Conservation (phyloP, 1,140 invertebrate genomes). For the Trichonephila clavipes region DNA sequence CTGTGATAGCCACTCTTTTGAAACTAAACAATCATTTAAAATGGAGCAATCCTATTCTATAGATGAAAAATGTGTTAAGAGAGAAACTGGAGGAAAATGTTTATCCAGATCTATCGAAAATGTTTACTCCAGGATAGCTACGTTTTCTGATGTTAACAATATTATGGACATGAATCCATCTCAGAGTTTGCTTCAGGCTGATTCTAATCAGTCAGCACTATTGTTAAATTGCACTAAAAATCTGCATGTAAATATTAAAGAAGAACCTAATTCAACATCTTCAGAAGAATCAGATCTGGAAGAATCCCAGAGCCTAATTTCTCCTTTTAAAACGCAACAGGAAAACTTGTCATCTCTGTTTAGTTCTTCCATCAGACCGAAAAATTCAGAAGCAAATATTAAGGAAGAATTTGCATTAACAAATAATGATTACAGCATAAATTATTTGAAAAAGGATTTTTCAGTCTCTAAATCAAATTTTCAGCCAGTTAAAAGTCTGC, state of each 20-base stretch:
- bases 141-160: neutral
- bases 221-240: neutral
- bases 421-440: neutral
- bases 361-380: neutral
- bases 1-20: no score
- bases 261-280: neutral
- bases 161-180: neutral
- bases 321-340: neutral
- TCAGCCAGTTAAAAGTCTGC: neutral
- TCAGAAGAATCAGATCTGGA: neutral
- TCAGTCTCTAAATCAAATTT: no score
- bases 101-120: neutral
- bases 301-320: conserved; percentile 15
- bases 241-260: neutral
- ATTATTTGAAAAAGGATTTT: neutral
- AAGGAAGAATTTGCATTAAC: neutral
- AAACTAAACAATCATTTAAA: no score
- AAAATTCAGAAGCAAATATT: neutral
- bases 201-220: neutral
- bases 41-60: neutral
- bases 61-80: neutral
- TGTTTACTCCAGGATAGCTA: neutral
- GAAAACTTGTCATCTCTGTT: neutral
- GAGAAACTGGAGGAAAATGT: no score
- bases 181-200: neutral